Evolutionary conservation across 2,888 invertebrate species (phyloP).

Genomic region (Drosophila meridionalis): DNA sequence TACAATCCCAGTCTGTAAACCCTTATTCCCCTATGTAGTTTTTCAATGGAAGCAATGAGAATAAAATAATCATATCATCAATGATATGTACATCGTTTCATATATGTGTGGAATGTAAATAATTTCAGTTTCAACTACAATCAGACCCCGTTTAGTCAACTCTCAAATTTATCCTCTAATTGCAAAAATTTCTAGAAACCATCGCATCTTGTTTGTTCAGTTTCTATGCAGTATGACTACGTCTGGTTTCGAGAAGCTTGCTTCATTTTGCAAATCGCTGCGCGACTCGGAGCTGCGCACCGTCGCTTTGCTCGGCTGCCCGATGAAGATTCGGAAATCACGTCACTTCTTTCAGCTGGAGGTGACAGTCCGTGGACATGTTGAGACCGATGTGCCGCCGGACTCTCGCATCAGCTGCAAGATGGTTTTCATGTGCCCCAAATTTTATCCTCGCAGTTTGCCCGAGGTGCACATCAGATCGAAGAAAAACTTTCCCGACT

Average conservation of each 20-base stretch:
- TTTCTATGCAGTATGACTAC: neutral
- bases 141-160: slow-evolving; percentile 3
- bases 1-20: neutral
- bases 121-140: neutral
- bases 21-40: neutral
- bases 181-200: neutral
- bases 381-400: neutral
- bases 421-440: slow-evolving; percentile 38
- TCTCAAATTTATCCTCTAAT: neutral
- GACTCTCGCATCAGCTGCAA: slow-evolving; percentile 31
- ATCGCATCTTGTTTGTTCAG: neutral
- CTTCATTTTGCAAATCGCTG: slow-evolving; percentile 15
- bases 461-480: slow-evolving; percentile 28
- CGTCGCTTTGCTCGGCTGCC: slow-evolving; percentile 14
- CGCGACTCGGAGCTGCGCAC: slow-evolving; percentile 32
- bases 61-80: neutral
- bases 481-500: slow-evolving; percentile 36
- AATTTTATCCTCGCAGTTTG: slow-evolving; percentile 19
- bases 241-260: slow-evolving; percentile 1
- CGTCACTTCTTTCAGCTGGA: slow-evolving; percentile 9
- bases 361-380: slow-evolving; percentile 4
- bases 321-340: slow-evolving; percentile 13
- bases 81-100: neutral
- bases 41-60: neutral
- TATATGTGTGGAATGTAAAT: neutral